Evolutionary conservation across 2,113 vertebrate species (phyloP).

Genomic region (Terrapene triunguis): DNA sequence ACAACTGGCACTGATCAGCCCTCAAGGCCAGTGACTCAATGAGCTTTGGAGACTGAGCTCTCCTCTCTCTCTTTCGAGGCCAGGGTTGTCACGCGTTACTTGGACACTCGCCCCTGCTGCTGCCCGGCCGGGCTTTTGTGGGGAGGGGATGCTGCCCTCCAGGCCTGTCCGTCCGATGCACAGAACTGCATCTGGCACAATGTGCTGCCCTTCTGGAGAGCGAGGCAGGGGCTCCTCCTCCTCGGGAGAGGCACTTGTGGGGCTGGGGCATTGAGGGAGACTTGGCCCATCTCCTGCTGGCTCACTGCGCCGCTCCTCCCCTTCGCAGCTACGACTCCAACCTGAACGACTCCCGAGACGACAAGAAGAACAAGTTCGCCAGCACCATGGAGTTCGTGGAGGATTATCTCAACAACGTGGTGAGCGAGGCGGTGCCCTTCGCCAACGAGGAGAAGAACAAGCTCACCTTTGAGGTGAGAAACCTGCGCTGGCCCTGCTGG

Average conservation of each 20-base stretch:
- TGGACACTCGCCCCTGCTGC: not conserved
- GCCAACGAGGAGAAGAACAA: constrained; percentile 98
- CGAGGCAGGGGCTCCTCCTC: not conserved
- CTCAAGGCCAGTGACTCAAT: not conserved
- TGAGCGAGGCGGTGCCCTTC: constrained; percentile 93
- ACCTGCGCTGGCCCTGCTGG: not conserved
- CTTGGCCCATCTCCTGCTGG: not conserved
- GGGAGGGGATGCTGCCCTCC: not conserved
- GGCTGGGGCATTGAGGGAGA: too few species aligned
- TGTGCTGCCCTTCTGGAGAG: not conserved
- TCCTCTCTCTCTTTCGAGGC: not conserved
- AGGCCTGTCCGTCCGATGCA: not conserved
- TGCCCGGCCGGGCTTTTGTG: not conserved
- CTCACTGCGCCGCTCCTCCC: not conserved
- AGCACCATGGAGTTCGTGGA: constrained; percentile 98
- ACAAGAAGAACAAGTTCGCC: constrained; percentile 98
- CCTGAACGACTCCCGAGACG: constrained; percentile 92
- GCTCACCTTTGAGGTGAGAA: constrained; percentile 93
- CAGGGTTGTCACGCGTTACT: not conserved
- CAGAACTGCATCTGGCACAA: not conserved
- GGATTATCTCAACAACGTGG: constrained; percentile 96
- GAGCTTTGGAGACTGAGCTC: too few species aligned
- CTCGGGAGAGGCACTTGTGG: not conserved
- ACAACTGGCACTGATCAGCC: not conserved
- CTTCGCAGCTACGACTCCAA: constrained; percentile 93